Evolutionary conservation across 2,888 invertebrate genomes (phyloP).

Genomic region (Mesochorus sp.): DNA sequence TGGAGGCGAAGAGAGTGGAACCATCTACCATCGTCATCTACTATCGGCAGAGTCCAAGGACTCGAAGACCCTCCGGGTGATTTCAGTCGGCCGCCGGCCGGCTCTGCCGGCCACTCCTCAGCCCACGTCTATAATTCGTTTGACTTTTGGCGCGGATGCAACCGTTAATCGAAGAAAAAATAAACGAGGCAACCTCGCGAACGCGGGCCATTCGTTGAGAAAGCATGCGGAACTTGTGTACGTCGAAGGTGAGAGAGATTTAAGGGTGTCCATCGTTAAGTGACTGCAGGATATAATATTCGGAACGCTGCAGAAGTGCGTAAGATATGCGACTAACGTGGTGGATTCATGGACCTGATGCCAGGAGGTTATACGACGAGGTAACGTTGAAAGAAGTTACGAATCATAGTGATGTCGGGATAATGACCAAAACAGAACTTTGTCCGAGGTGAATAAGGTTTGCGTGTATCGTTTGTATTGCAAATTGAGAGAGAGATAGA

Average conservation of each 20-base stretch:
- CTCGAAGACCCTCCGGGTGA: constrained; percentile 79
- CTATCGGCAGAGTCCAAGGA: constrained; percentile 79
- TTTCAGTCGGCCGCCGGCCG: constrained; percentile 82
- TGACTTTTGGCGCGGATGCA: constrained; percentile 2
- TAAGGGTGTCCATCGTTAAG: background rate
- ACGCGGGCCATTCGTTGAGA: background rate
- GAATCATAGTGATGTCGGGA: constrained; percentile 6
- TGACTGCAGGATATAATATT: background rate
- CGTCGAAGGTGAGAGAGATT: background rate
- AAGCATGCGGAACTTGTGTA: background rate
- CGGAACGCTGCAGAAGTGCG: background rate
- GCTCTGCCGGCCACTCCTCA: constrained; percentile 79
- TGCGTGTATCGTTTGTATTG: background rate
- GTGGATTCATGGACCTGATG: constrained; percentile 19
- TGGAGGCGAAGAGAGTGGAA: constrained; percentile 78
- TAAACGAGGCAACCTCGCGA: background rate
- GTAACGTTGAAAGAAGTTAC: constrained; percentile 10
- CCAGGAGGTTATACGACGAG: constrained; percentile 8
- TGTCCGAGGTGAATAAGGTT: constrained; percentile 35
- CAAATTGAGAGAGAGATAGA: background rate
- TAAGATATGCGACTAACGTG: constrained; percentile 51
- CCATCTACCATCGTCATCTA: constrained; percentile 78
- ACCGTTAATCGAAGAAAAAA: background rate
- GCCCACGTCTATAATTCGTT: constrained; percentile 59
- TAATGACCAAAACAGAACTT: constrained; percentile 25